These are phyloP conservation scores for Drosophila siamana DNA, from an alignment of 2,888 invertebrate species.

Conservation along the genomic window DNA sequence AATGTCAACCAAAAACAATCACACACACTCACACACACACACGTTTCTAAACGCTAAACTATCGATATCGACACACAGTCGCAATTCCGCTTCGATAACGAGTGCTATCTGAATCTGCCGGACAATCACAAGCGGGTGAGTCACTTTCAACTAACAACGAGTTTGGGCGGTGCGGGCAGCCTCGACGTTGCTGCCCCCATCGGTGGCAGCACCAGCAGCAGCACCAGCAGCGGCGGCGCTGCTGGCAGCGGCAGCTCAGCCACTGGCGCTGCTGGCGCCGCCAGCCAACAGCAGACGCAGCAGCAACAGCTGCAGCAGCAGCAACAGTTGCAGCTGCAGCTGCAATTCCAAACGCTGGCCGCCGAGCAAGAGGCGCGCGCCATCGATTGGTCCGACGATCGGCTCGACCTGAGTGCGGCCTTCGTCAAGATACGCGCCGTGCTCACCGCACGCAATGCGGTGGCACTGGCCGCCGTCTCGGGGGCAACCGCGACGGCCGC, in stretches of 20 bases:
- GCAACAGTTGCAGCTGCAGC: conserved; percentile 69
- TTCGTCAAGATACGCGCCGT: conserved; percentile 82
- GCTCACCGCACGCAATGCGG: conserved; percentile 78
- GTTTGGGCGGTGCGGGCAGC: conserved; percentile 52
- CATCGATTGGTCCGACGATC: conserved; percentile 82
- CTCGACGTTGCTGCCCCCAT: conserved; percentile 49
- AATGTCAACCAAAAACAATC: conserved; percentile 23
- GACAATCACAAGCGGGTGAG: conserved; percentile 99
- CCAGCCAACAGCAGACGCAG: conserved; percentile 25
- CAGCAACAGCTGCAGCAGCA: conserved; percentile 59
- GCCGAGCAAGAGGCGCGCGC: conserved; percentile 81
- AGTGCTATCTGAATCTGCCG: conserved; percentile 98
- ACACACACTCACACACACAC: conserved; percentile 22
- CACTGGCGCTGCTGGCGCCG: conserved; percentile 21
- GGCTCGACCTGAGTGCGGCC: conserved; percentile 79
- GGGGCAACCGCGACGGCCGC: conserved; percentile 36
- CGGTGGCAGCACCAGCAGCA: conserved; percentile 30
- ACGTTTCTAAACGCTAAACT: background rate
- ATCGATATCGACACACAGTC: conserved; percentile 88
- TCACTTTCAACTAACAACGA: conserved; percentile 84
- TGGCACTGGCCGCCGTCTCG: conserved; percentile 52
- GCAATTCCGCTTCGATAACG: conserved; percentile 99
- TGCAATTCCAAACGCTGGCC: conserved; percentile 68
- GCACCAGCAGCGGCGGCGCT: conserved; percentile 43
- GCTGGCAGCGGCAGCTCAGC: background rate